Conservation (phyloP, 1,140 invertebrate genomes). For the Drosophila yakuba region DNA sequence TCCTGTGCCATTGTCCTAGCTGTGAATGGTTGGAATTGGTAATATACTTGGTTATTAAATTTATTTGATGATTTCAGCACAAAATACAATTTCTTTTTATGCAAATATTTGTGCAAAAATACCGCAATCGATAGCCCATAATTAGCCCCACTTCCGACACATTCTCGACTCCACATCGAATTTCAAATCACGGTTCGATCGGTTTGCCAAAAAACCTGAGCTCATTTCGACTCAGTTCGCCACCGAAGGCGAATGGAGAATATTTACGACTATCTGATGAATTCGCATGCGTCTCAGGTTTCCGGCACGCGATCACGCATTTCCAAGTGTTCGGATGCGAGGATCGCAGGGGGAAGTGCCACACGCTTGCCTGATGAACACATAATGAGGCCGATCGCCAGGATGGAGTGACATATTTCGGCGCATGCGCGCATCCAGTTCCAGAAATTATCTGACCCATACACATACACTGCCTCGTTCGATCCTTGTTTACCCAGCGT, state of each 20-base stretch:
- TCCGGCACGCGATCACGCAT: constrained; percentile 53
- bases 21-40: background rate
- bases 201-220: constrained; percentile 18
- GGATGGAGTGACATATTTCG: constrained; percentile 18
- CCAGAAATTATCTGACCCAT: constrained; percentile 11
- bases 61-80: too few species aligned
- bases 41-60: background rate
- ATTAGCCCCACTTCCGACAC: constrained; percentile 41
- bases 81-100: constrained; percentile 15
- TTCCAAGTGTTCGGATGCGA: constrained; percentile 15
- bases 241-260: constrained; percentile 2
- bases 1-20: background rate
- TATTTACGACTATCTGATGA: constrained; percentile 19
- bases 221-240: constrained; percentile 19
- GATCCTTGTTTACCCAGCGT: constrained; percentile 1
- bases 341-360: background rate
- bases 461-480: constrained; percentile 5
- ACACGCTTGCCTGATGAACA: constrained; percentile 29
- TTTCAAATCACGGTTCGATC: constrained; percentile 5
- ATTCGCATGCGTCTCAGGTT: constrained; percentile 52
- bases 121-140: constrained; percentile 28
- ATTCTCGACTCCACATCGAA: constrained; percentile 16
- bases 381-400: constrained; percentile 12
- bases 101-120: constrained; percentile 18
- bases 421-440: constrained; percentile 25